Base-by-base conservation (phyloP, 2,888 invertebrate species). In the Lottia scabra region DNA sequence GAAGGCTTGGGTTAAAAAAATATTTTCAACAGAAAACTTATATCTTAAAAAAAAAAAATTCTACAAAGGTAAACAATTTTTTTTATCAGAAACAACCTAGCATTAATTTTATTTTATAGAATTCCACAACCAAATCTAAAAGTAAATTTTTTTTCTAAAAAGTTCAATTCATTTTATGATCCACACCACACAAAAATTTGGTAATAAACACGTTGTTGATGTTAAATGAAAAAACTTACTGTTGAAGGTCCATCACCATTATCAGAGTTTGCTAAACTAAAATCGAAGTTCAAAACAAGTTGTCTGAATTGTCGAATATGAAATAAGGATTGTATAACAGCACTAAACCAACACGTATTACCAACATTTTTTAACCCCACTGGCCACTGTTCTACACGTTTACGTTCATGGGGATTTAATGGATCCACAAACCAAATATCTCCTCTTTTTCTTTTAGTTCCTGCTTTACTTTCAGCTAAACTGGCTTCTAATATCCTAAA, bases 281-380 rank as follows among this genome's bases (percentile, higher is more conserved):
- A 81, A 66, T 79, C 77, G 78, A 89, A 89, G 72, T 85, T 86
- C 16, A 90, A 79, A 63, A 90, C 89, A 62, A 89, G 79, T 72
- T 84, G 84, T 46, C 89, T 80, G 82, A 91, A 91, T 45, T 87
- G 84, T 5, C 89, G 89, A 56, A 91, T 80, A 77, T 90, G 89
- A 80, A 90, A 91, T 44, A 91, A 80, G 2, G 90, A 89, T 89
- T 90, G 91, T 70, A 90, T 90, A n/a, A 91, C 90, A 74, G 90
- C 90, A 82, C 90, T 90, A 78, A 91, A 91, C 91, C 91, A 91
- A 81, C 91, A 91, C 0, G 91, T 91, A 73, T 91, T 91, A 67
- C 91, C 91, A 10, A 91, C 90, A 84, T 91, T 91, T 80, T 90
- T 90, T 67, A 91, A 82, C 1, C 91, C 91, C 12, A 90, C 90